phyloP scores from a whole-genome alignment of 1,140 invertebrate genomes.

The Portunus trituberculatus region DNA sequence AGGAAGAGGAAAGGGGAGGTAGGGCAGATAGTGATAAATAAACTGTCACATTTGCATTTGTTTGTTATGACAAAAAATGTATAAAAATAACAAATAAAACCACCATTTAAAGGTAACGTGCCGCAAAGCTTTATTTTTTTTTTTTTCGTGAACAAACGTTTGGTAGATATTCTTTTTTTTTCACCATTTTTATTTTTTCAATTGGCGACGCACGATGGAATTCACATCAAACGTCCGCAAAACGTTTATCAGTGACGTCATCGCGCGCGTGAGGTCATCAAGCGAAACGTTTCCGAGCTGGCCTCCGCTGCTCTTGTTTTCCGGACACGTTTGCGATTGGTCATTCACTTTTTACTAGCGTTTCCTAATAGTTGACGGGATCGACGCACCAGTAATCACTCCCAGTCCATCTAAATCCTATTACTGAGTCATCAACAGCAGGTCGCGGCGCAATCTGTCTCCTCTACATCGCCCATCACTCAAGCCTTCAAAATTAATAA shows the following conservation, averaged over 20 bases:
- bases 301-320: neutral
- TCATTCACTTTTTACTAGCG: neutral
- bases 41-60: neutral
- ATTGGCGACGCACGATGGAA: neutral
- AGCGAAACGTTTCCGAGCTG: neutral
- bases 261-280: neutral
- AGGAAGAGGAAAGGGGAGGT: too few species aligned
- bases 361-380: neutral
- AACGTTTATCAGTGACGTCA: constrained; percentile 2
- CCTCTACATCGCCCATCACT: neutral
- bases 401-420: neutral
- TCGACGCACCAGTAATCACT: neutral
- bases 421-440: neutral
- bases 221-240: neutral
- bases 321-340: constrained; percentile 7
- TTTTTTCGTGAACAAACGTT: neutral
- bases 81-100: too few species aligned
- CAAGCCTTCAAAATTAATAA: too few species aligned
- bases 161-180: neutral
- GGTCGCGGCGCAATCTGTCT: neutral
- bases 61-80: too few species aligned
- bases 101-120: too few species aligned
- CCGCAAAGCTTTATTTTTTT: too few species aligned
- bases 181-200: neutral
- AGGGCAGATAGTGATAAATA: too few species aligned